Conservation (phyloP, 2,888 invertebrate species). For the Brachynemurus nebulosus region DNA sequence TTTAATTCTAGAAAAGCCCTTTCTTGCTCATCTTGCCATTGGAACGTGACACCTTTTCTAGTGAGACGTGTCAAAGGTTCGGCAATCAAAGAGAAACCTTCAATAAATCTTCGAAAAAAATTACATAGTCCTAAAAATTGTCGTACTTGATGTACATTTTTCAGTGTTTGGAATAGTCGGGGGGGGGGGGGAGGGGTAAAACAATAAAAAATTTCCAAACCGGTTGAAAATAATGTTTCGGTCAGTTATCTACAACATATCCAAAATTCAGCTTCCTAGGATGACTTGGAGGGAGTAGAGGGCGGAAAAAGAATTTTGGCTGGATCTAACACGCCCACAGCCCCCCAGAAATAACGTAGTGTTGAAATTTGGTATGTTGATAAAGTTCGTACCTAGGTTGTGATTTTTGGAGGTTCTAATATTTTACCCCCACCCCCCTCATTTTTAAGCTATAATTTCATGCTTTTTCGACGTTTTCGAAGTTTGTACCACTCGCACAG, state of each 20-base stretch:
- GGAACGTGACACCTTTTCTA: constrained; percentile 19
- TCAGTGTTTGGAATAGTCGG: constrained; percentile 16
- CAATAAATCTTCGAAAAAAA: constrained; percentile 23
- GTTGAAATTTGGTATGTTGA: too few species aligned
- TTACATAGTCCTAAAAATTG: constrained; percentile 22
- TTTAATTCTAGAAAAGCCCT: constrained; percentile 21
- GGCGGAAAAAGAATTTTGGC: too few species aligned
- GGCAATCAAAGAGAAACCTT: constrained; percentile 19
- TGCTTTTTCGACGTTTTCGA: too few species aligned
- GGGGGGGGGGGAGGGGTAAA: constrained; percentile 14
- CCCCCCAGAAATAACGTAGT: too few species aligned
- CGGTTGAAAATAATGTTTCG: constrained; percentile 19
- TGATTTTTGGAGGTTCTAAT: too few species aligned
- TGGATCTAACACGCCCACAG: too few species aligned
- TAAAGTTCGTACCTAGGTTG: too few species aligned
- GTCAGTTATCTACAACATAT: constrained; percentile 20
- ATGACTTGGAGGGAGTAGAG: too few species aligned
- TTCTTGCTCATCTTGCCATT: constrained; percentile 17
- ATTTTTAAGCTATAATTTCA: too few species aligned
- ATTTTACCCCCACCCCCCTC: too few species aligned
- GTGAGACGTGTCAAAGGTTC: constrained; percentile 20
- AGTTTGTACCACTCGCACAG: too few species aligned
- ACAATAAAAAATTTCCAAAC: constrained; percentile 10
- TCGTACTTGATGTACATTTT: constrained; percentile 19
- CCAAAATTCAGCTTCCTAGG: constrained; percentile 17